Evolutionary conservation across 2,888 invertebrate genomes (phyloP).

Genomic region (Smittia aterrima): DNA sequence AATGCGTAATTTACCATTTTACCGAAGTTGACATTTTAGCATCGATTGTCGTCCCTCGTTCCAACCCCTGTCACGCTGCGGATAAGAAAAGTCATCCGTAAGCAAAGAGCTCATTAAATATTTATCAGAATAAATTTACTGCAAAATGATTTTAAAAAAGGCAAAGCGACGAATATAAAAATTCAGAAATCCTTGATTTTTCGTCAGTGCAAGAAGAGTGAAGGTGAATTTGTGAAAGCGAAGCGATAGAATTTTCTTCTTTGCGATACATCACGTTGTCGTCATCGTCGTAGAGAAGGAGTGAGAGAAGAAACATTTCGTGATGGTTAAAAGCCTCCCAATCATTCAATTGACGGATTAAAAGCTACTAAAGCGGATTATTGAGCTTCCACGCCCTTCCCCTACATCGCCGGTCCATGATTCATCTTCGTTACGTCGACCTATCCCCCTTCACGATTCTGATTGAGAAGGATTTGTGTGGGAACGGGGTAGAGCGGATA

Average conservation of each 20-base stretch:
- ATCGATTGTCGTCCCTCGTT: no score
- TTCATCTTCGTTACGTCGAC: constrained; percentile 5
- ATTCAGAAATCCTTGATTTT: constrained; percentile 2
- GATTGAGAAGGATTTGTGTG: constrained; percentile 8
- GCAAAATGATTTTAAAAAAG: background rate
- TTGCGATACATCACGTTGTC: background rate
- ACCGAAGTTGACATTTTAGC: no score
- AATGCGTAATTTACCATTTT: no score
- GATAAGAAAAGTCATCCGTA: background rate
- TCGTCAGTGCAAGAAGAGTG: background rate
- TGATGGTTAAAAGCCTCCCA: constrained; percentile 12
- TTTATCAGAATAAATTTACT: constrained; percentile 37
- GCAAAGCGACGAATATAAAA: background rate
- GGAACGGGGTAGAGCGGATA: background rate
- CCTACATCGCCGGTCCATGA: background rate
- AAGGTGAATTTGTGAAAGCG: constrained; percentile 21
- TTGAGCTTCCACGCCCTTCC: background rate
- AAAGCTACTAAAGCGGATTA: constrained; percentile 30
- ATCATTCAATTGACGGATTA: constrained; percentile 31
- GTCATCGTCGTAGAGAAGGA: background rate
- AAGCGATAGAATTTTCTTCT: background rate
- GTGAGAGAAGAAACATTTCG: background rate
- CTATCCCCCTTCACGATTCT: background rate
- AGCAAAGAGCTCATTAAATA: constrained; percentile 30
- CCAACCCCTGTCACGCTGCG: no score